Evolutionary conservation across 2,113 vertebrate species (phyloP).

Genomic region (Oncorhynchus clarkii): DNA sequence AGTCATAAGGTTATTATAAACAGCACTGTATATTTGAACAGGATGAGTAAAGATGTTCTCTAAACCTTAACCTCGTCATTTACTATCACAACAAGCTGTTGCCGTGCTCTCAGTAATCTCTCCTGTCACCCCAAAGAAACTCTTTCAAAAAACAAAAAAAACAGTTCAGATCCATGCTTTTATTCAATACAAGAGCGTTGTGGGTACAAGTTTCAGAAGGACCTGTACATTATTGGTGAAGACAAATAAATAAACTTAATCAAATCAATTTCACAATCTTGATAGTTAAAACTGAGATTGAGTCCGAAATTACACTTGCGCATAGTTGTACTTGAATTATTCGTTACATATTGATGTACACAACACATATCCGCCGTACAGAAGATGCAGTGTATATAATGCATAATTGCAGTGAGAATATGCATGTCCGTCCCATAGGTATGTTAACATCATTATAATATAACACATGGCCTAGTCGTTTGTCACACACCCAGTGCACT

Average conservation of each 20-base stretch:
- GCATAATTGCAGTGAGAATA: conserved; percentile 62
- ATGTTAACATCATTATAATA: not conserved
- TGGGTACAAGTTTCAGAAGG: conserved; percentile 78
- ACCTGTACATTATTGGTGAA: conserved; percentile 76
- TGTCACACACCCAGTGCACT: not conserved
- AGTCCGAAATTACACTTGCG: conserved; percentile 53
- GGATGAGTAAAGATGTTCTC: not conserved
- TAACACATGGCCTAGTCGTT: not conserved
- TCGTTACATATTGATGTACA: conserved; percentile 59
- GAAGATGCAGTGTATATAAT: conserved; percentile 76
- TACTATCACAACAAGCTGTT: not conserved
- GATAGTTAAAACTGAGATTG: conserved; percentile 85
- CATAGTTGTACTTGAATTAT: conserved; percentile 45
- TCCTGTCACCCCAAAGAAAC: not conserved
- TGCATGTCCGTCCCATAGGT: conserved; percentile 4
- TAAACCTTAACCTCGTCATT: not conserved
- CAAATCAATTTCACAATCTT: conserved; percentile 74
- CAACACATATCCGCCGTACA: conserved; percentile 58
- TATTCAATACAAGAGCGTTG: conserved; percentile 91
- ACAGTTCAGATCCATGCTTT: conserved; percentile 71
- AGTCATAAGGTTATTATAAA: not conserved
- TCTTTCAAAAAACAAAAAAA: not conserved
- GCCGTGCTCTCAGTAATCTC: not conserved
- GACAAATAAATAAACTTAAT: conserved; percentile 54
- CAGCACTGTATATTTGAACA: not conserved